phyloP scores from a whole-genome alignment of 92 coral and sea anemone species.

The Parazoanthus swiftii region DNA sequence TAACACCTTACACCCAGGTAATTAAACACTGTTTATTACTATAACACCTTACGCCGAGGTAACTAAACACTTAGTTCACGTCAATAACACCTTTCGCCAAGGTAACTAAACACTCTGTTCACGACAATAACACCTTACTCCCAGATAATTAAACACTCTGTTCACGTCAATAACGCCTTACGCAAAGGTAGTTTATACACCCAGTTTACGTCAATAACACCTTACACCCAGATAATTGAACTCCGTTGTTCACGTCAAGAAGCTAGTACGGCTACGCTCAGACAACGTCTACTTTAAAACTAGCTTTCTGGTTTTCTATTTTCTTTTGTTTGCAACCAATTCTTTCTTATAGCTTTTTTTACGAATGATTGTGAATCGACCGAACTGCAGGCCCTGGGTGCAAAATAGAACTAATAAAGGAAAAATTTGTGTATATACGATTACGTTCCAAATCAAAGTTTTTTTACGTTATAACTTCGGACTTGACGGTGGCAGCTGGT shows the following conservation, averaged over 20 bases:
- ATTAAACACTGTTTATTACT: not conserved
- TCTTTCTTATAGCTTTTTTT: too few relatives aligned
- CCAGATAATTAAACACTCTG: not conserved
- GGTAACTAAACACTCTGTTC: not conserved
- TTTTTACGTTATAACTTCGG: too few relatives aligned
- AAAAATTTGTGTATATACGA: too few relatives aligned
- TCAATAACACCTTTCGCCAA: conserved; percentile 46
- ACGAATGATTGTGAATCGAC: not conserved
- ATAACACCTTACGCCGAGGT: conserved; percentile 3
- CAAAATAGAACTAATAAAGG: too few relatives aligned
- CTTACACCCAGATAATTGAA: conserved; percentile 11
- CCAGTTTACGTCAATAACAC: not conserved
- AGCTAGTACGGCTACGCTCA: not conserved
- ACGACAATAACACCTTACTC: conserved; percentile 49
- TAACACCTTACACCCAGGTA: conserved; percentile 30
- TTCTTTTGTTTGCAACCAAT: too few relatives aligned
- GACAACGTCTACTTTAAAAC: too few relatives aligned
- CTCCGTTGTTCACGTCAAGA: conserved; percentile 3
- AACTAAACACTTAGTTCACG: not conserved
- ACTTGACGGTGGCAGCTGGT: too few relatives aligned
- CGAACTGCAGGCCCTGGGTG: not conserved
- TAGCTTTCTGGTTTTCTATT: too few relatives aligned
- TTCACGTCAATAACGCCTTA: conserved; percentile 14
- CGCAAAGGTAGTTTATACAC: conserved; percentile 53
- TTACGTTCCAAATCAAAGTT: too few relatives aligned